phyloP scores from a whole-genome alignment of 2,113 vertebrate species.

The Syngnathus floridae region DNA sequence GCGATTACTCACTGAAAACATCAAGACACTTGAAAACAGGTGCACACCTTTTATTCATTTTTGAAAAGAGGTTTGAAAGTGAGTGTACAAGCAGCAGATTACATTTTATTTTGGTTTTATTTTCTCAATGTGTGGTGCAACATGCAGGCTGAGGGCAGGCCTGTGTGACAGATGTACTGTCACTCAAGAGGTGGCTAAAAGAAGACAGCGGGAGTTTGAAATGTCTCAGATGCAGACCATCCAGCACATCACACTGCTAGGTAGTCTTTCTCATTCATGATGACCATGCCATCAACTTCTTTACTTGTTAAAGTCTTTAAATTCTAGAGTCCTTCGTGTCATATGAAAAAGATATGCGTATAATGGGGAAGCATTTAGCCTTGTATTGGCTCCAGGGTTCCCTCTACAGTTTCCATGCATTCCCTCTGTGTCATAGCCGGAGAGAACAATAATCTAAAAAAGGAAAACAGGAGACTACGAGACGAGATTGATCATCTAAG shows the following conservation, averaged over 20 bases:
- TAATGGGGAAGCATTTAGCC: no score
- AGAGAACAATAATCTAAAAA: slow-evolving; percentile 64
- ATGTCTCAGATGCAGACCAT: slow-evolving; percentile 81
- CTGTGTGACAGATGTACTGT: slow-evolving; percentile 93
- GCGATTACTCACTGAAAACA: slow-evolving; percentile 83
- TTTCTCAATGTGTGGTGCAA: background rate
- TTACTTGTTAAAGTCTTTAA: no score
- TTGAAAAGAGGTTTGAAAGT: background rate
- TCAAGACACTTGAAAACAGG: slow-evolving; percentile 92
- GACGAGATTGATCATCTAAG: slow-evolving; percentile 55
- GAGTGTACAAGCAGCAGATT: background rate
- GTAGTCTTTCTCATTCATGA: slow-evolving; percentile 50
- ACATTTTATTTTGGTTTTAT: background rate
- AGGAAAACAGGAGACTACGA: slow-evolving; percentile 63
- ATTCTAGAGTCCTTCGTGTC: no score
- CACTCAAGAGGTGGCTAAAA: slow-evolving; percentile 89
- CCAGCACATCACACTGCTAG: slow-evolving; percentile 83
- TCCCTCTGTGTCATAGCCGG: slow-evolving; percentile 41
- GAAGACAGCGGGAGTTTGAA: slow-evolving; percentile 84
- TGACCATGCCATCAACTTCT: slow-evolving; percentile 2
- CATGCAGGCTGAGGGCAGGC: slow-evolving; percentile 81
- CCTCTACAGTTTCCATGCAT: background rate
- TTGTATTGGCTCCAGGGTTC: no score
- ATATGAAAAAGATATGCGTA: no score
- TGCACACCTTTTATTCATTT: slow-evolving; percentile 32